Conservation (phyloP, 2,113 vertebrate species). For the Nannospalax galili region DNA sequence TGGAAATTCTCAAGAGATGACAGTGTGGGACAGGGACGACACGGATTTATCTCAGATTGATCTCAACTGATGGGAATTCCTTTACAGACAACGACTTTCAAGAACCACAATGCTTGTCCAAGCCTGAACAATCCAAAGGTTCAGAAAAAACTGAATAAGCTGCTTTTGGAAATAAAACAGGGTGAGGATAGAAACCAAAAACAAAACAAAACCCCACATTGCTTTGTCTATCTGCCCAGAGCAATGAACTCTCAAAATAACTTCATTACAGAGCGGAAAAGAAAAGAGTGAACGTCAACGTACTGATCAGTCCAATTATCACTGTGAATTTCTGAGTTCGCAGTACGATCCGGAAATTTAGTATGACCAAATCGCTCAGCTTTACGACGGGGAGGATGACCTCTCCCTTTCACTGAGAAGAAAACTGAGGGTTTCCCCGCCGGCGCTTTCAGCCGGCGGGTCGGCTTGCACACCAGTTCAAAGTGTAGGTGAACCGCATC, state of each 20-base stretch:
- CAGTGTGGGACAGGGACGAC: slow-evolving; percentile 61
- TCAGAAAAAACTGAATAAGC: background rate
- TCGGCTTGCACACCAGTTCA: background rate
- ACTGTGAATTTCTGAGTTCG: slow-evolving; percentile 55
- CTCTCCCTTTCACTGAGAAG: too few species aligned
- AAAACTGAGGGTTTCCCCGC: background rate
- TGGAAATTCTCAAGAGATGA: slow-evolving; percentile 60
- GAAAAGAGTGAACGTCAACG: slow-evolving; percentile 67
- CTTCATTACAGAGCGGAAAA: slow-evolving; percentile 48
- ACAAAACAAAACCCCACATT: background rate
- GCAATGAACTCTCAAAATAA: slow-evolving; percentile 63
- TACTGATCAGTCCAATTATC: slow-evolving; percentile 37
- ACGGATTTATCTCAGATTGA: slow-evolving; percentile 18
- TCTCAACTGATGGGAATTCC: slow-evolving; percentile 60
- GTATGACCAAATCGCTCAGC: background rate
- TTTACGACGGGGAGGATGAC: background rate
- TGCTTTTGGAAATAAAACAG: slow-evolving; percentile 37
- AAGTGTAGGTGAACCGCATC: background rate
- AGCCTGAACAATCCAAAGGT: background rate
- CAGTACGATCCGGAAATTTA: background rate
- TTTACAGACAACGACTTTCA: slow-evolving; percentile 68
- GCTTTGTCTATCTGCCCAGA: background rate
- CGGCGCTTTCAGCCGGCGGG: background rate
- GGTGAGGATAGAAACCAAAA: background rate
- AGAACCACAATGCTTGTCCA: slow-evolving; percentile 38